A percentile compares a stretch with the other conserved stretches of the same genome.
phyloP scores from a whole-genome alignment of 2,797 vertebrate genomes.

The Geotrypetes seraphini region DNA sequence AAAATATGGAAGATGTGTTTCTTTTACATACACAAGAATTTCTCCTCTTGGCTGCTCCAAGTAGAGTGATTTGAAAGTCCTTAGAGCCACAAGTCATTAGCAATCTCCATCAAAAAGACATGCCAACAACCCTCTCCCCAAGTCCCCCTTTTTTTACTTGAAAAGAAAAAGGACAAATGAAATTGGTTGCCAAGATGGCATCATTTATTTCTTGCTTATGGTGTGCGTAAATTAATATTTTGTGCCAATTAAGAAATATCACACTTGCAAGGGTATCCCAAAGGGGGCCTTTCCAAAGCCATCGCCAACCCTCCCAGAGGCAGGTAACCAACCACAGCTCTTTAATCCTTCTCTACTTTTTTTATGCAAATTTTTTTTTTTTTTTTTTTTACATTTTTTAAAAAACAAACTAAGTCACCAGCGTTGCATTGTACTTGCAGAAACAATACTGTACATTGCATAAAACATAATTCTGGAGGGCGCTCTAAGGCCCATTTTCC shows the following conservation, averaged over 20 bases:
- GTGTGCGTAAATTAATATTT: background rate
- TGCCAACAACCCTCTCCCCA: slow-evolving; percentile 12
- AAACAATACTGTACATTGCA: slow-evolving; percentile 47
- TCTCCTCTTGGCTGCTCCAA: too few species aligned
- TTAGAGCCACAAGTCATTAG: too few species aligned
- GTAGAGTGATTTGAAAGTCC: too few species aligned
- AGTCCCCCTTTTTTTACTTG: background rate
- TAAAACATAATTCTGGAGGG: slow-evolving; percentile 20
- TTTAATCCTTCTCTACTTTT: slow-evolving; percentile 15
- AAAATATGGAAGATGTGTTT: too few species aligned
- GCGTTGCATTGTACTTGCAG: slow-evolving; percentile 43
- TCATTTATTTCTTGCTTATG: too few species aligned
- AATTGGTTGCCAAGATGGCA: too few species aligned
- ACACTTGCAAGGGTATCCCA: too few species aligned
- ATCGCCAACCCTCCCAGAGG: background rate
- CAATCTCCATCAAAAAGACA: background rate
- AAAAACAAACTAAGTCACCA: slow-evolving; percentile 19
- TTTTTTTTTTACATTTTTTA: background rate
- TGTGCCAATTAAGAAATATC: background rate
- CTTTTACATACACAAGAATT: too few species aligned
- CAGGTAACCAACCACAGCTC: slow-evolving; percentile 33
- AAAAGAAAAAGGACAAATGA: background rate
- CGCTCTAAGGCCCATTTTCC: too few species aligned
- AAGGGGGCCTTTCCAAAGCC: too few species aligned
- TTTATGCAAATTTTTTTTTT: slow-evolving; percentile 8